phyloP scores from a whole-genome alignment of 2,797 vertebrate species.

The Naso thynnoides region DNA sequence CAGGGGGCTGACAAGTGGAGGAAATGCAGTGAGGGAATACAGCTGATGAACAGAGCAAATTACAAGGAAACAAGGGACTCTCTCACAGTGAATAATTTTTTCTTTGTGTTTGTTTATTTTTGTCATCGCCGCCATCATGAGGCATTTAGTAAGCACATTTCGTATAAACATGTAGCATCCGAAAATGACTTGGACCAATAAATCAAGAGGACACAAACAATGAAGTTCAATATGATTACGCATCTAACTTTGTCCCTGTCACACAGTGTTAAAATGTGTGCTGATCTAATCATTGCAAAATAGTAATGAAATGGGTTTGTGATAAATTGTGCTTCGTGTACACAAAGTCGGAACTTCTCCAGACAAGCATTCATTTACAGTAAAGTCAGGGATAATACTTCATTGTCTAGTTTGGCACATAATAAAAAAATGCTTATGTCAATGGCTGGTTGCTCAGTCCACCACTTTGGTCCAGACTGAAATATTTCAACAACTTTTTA shows the following conservation, averaged over 20 bases:
- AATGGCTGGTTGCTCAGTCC: background rate
- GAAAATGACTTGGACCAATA: background rate
- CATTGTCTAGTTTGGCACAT: too few relatives aligned
- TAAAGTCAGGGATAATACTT: too few relatives aligned
- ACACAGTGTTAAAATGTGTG: background rate
- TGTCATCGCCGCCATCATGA: background rate
- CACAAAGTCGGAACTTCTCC: background rate
- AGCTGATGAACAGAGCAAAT: constrained; percentile 48
- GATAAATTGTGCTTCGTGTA: background rate
- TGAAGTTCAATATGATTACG: too few relatives aligned
- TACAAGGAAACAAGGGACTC: constrained; percentile 35
- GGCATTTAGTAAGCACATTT: background rate
- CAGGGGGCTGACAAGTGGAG: constrained; percentile 43
- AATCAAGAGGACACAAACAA: too few relatives aligned
- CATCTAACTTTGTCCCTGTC: background rate
- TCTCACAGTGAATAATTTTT: constrained; percentile 3
- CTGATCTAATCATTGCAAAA: background rate
- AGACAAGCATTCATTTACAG: background rate
- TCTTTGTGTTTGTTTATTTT: constrained; percentile 1
- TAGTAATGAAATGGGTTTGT: background rate
- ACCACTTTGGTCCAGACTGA: background rate
- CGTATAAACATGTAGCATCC: background rate
- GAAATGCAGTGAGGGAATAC: constrained; percentile 39
- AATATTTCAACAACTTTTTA: background rate
- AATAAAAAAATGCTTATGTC: too few relatives aligned